Evolutionary conservation across 2,113 vertebrate species (phyloP).

Genomic region (Sylvicapra grimmia): DNA sequence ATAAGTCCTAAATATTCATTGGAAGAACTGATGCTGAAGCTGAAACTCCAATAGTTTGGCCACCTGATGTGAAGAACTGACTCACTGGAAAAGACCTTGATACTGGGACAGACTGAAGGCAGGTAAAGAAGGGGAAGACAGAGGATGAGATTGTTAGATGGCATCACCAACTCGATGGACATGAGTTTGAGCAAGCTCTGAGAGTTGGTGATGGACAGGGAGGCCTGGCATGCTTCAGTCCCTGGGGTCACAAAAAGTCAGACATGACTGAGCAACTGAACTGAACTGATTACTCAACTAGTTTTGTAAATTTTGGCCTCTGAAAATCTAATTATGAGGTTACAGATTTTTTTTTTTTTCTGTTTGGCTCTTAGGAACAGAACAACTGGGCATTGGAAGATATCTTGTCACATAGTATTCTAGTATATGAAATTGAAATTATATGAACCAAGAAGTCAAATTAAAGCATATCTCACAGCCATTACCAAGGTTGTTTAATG

Average conservation of each 20-base stretch:
- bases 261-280: background rate
- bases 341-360: background rate
- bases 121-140: background rate
- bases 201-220: background rate
- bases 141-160: background rate
- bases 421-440: background rate
- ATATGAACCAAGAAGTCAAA: constrained; percentile 2
- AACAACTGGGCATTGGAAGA: background rate
- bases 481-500: background rate
- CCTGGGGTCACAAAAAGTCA: background rate
- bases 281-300: background rate
- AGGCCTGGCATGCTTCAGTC: background rate
- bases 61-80: background rate
- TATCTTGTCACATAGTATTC: background rate
- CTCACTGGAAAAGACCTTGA: background rate
- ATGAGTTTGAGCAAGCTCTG: background rate
- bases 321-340: background rate
- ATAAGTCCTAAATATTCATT: background rate
- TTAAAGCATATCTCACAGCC: background rate
- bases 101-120: background rate
- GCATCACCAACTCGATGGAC: background rate
- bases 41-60: background rate
- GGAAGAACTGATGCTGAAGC: background rate
- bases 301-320: background rate
- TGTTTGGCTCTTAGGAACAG: background rate